Evolutionary conservation across 2,888 invertebrate genomes (phyloP), one percentile per base, ranked within the genome.

Genomic region (Norana najaformis): DNA sequence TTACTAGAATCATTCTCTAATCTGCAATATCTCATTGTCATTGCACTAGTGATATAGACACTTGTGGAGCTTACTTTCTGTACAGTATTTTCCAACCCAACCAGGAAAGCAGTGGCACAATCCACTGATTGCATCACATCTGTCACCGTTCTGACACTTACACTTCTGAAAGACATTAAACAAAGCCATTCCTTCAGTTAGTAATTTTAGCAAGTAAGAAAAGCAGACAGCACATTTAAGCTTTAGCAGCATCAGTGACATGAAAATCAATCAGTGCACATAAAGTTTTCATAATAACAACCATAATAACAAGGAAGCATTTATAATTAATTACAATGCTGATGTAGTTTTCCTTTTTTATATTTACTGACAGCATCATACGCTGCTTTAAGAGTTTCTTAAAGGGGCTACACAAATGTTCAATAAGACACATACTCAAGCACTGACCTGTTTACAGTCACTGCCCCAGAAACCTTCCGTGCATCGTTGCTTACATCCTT

Each of bases 51-150:
- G 16, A 89, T 1, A 34, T 41, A 8, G 23, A 53, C 36, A 47
- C 18, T 35, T 85, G 36, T 85, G 0, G 13, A 39, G 11, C 69
- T 85, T 37, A 95, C 95, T 5, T 89, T 94, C 93, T 89, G 95
- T 94, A 92, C 95, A 95, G 83, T 94, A 92, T 20, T 93, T 47
- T 14, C 95, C 95, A 83, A 93, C 93, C 92, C 94, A 94, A 11
- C 95, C 95, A 14, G 93, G 92, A 30, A 93, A 93, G 92, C 95
- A 95, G 11, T 93, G 90, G 91, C 95, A 95, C 41, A 91, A 88
- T 2, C 95, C 95, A 5, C 93, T 94, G 36, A 93, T 92, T 88
- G 93, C 93, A 90, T 95, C 93, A 92, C 95, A 95, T 20, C 92
- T 93, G 4, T 93, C 94, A 37, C 94, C 94, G 91, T 95, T 94